Base-by-base conservation (phyloP, 2,888 invertebrate genomes). In the Charanyca ferruginea region DNA sequence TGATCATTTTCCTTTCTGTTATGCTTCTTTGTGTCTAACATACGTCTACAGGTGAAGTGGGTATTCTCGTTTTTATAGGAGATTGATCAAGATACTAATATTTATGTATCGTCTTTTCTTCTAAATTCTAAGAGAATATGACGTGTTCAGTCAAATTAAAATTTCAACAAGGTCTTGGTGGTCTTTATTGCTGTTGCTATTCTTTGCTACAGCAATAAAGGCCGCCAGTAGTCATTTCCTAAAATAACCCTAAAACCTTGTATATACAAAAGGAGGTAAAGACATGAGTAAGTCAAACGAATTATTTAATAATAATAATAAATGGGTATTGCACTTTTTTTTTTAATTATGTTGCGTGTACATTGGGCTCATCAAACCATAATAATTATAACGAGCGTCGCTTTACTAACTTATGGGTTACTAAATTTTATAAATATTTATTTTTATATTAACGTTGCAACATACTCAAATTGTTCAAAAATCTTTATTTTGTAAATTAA, bases 11-110 rank as follows among this genome's bases (percentile, higher is more conserved):
- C 47, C 22, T 54, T 69, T 73, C 44, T 42, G 35, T 66, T 73
- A 38, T 25, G 77, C 77, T 79, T 79, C 20, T 67, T 73, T 70
- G 55, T 73, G 23, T 60, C 64, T 79, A 77, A 77, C 66, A 52
- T 58, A n/a, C 13, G 3, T 61, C 45, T 48, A 22, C 49, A 48
- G 66, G 54, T 66, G 16, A 51, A 61, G 23, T 60, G 73, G 77
- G 53, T 47, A 41, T 44, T 48, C 47, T 44, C 23, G n/a, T 54
- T 44, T 41, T 60, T n/a, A 32, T 20, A 51, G 18, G 25, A 16
- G n/a, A n/a, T n/a, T n/a, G n/a, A 55, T 52, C n/a, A 53, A 41
- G 8, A 44, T 45, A 32, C 13, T 18, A 9, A 20, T n/a, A 0
- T 28, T 53, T 35, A 6, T n/a, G 5, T 25, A n/a, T 8, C 9